Conservation (phyloP, 2,888 invertebrate genomes). For the Synergus itoensis region DNA sequence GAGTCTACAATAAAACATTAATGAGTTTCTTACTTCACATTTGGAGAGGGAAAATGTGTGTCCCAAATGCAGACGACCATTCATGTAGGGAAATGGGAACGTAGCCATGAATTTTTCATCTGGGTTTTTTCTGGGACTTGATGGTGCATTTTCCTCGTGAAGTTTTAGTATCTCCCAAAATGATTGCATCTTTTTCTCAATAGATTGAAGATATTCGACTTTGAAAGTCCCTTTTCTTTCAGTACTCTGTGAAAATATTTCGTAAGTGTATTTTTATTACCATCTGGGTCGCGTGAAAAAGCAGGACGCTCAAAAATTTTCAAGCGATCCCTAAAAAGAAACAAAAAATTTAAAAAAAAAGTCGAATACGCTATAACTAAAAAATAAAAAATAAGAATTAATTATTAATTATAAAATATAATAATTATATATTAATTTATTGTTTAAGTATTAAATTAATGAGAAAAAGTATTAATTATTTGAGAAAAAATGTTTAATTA, state of each 20-base stretch:
- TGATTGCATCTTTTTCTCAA: constrained; percentile 91
- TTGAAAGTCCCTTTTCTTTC: constrained; percentile 97
- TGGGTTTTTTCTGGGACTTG: constrained; percentile 79
- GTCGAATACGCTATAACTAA: no score
- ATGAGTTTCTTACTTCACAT: constrained; percentile 87
- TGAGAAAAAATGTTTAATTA: no score
- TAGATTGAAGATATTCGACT: constrained; percentile 93
- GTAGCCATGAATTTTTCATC: constrained; percentile 94
- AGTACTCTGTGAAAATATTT: constrained; percentile 63
- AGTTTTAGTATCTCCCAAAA: constrained; percentile 91
- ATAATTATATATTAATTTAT: no score
- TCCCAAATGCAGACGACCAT: constrained; percentile 97
- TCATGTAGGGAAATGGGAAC: constrained; percentile 99
- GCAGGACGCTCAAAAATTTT: no score
- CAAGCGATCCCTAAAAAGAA: neutral
- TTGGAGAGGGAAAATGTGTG: constrained; percentile 98
- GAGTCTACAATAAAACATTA: constrained; percentile 1
- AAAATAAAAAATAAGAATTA: no score
- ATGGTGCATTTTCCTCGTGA: constrained; percentile 91
- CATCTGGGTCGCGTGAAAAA: no score
- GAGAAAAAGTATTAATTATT: no score
- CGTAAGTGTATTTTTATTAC: neutral
- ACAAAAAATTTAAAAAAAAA: no score
- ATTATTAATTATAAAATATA: no score
- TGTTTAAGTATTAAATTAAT: no score